Percentiles rank a stretch among this genome's conserved stretches.
Conservation (phyloP, 2,113 vertebrate genomes). For the Philantomba maxwellii region DNA sequence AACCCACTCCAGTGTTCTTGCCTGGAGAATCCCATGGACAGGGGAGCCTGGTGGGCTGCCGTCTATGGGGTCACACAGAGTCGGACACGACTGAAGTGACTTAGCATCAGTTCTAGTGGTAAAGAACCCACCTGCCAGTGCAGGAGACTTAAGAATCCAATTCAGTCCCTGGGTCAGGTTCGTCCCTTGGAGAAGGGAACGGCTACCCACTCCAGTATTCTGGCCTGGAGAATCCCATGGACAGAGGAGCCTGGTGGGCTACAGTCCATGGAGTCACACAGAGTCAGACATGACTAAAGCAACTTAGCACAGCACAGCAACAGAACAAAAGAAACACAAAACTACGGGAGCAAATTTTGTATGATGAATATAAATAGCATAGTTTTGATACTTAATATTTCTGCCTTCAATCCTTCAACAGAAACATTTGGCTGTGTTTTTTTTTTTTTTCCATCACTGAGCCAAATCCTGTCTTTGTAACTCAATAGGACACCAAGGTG, state of each 20-base stretch:
- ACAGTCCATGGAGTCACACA: background rate
- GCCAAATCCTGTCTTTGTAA: background rate
- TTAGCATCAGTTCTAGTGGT: background rate
- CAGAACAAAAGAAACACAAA: slow-evolving; percentile 54
- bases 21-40: too few relatives aligned
- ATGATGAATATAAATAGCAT: background rate
- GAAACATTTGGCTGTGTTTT: slow-evolving; percentile 47
- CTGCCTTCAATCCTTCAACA: background rate
- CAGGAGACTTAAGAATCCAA: background rate
- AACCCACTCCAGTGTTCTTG: too few relatives aligned
- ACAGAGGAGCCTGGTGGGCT: too few relatives aligned
- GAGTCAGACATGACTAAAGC: background rate
- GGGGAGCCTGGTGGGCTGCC: too few relatives aligned
- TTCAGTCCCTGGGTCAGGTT: background rate
- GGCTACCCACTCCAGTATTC: background rate
- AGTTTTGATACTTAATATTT: slow-evolving; percentile 28
- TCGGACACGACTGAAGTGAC: too few relatives aligned
- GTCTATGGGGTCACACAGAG: too few relatives aligned
- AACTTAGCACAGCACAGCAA: background rate
- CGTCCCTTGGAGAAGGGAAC: background rate
- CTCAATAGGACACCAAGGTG: background rate
- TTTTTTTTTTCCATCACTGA: background rate
- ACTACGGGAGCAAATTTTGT: slow-evolving; percentile 42
- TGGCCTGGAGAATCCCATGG: background rate
- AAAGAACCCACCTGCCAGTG: background rate